Evolutionary conservation across 2,888 invertebrate species (phyloP), one percentile per base, ranked within the genome.

Genomic region (Rotaria magnacalcarata): DNA sequence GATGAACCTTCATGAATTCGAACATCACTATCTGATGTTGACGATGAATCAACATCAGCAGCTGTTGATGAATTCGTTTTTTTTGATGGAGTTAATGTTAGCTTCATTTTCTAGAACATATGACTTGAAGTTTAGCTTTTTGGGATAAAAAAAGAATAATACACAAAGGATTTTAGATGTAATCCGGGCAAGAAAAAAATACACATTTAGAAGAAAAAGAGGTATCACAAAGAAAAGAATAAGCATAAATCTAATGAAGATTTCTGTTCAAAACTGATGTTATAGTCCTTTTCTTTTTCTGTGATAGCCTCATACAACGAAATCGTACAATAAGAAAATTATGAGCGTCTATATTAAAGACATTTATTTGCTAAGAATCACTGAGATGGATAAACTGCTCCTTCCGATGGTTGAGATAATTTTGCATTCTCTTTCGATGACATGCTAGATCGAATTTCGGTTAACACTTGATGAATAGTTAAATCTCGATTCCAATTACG

Each of bases 341-440:
- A 54, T 21, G 6, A 54, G 21, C n/a, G 80, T 80, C n/a, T 21
- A 6, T 41, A 11, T 52, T 16, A 47, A 80, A 47, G 47, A 41
- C 47, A 47, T 11, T 47, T 47, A 21, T 43, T 47, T 43, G 21
- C 11, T 43, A 11, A n/a, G 27, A n/a, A 84, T 84, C 41, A 52
- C 52, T 50, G 56, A 84, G 56, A n/a, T 84, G 56, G 56, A 84
- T 84, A 52, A 10, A 56, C n/a, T 54, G 84, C 41, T 92, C 96
- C 96, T 93, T 99, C 99, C 89, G 97, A 96, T 89, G 98, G 98
- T 93, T 99, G 98, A 89, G 96, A 94, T 91, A 97, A 93, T 93
- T 97, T 97, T 94, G 96, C 94, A 93, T 99, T 99, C 92, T 99
- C 98, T 93, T 97, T 98, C 90, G 95, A 93, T 89, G 96, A 95